Conservation (phyloP, 2,113 vertebrate genomes). For the Cynocephalus volans region DNA sequence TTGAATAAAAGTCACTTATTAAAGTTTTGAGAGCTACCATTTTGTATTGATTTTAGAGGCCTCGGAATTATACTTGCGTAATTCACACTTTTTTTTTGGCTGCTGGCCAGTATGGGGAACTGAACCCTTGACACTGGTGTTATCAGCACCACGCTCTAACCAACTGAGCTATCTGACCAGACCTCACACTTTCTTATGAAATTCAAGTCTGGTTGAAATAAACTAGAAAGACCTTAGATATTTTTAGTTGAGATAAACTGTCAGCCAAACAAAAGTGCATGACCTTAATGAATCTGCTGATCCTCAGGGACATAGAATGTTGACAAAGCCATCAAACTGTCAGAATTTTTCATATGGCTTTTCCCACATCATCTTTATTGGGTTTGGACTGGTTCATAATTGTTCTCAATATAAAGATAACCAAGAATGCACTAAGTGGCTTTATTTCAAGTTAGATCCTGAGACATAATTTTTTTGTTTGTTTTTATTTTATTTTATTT, state of each 20-base stretch:
- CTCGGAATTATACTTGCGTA: background rate
- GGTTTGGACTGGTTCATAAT: background rate
- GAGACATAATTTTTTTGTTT: background rate
- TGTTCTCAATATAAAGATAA: conserved; percentile 45
- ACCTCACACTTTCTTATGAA: background rate
- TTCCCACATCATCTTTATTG: background rate
- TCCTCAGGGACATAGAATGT: background rate
- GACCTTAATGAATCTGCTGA: background rate
- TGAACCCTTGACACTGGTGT: too few relatives aligned
- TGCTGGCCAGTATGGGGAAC: too few relatives aligned
- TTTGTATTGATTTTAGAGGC: background rate
- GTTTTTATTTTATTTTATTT: background rate
- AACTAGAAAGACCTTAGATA: conserved; percentile 38
- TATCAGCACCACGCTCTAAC: too few relatives aligned
- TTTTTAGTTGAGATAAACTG: conserved; percentile 49
- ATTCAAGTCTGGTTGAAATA: conserved; percentile 46
- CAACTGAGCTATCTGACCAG: too few relatives aligned
- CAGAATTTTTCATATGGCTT: background rate
- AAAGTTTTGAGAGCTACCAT: background rate
- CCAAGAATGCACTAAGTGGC: background rate
- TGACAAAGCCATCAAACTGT: background rate
- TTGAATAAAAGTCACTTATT: conserved; percentile 28
- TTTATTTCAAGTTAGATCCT: conserved; percentile 35
- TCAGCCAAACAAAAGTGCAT: conserved; percentile 6
- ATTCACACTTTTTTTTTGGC: too few relatives aligned